Percentiles rank a stretch among this genome's conserved stretches.
phyloP scores from a whole-genome alignment of 2,888 invertebrate genomes.

The Prenolepis imparis region DNA sequence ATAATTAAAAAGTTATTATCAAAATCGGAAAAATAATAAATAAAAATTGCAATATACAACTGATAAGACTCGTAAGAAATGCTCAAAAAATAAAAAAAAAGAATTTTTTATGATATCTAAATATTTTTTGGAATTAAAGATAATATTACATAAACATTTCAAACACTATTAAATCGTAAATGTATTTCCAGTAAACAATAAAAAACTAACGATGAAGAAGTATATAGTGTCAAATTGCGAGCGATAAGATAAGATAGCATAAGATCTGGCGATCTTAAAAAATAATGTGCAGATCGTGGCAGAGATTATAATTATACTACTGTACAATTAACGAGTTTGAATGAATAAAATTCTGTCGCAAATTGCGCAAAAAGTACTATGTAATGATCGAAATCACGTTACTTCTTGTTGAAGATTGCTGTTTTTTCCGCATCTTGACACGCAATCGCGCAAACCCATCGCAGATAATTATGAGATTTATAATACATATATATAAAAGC shows the following conservation, averaged over 20 bases:
- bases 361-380: conserved; percentile 8
- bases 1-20: neutral
- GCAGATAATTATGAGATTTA: neutral
- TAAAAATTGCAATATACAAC: neutral
- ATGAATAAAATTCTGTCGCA: neutral
- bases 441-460: neutral
- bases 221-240: neutral
- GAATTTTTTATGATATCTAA: neutral
- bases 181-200: neutral
- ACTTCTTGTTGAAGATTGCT: neutral
- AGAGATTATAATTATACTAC: conserved; percentile 9
- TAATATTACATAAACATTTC: neutral
- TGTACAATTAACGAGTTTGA: neutral
- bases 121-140: neutral
- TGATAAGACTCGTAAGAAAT: neutral
- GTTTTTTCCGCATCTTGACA: conserved; percentile 1
- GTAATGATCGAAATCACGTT: conserved; percentile 17
- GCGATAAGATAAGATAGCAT: no score
- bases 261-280: neutral
- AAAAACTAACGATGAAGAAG: neutral
- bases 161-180: neutral
- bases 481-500: no score
- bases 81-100: neutral
- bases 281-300: neutral
- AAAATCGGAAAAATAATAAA: neutral